Evolutionary conservation across 2,888 invertebrate genomes (phyloP), one percentile per base, ranked within the genome.

Genomic region (Melanophora roralis): DNA sequence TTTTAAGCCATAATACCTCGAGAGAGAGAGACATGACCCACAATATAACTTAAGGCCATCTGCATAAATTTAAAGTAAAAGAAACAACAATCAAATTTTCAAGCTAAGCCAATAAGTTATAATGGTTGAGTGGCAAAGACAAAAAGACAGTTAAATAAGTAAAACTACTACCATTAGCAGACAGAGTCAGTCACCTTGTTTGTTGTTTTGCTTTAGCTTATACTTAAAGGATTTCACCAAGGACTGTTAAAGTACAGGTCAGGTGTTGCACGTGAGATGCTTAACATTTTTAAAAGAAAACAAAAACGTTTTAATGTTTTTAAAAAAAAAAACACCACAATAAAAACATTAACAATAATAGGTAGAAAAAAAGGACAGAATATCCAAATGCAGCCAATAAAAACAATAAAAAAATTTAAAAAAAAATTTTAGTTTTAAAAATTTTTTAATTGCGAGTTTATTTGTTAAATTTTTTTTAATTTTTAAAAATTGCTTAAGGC

Each of bases 241-340:
- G 84, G 84, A 85, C 83, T 86, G 84, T 83, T 84, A 83, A 83
- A 51, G n/a, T 32, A 85, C n/a, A 86, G 86, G 86, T 85, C 86
- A 86, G 87, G 85, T 87, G 84, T 84, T 86, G 83, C 83, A 88
- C 87, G 87, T 88, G 87, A 85, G 85, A 83, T 86, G 75, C 76
- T 83, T 83, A 76, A 78, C 71, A 74, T 81, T 69, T 72, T 82
- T 64, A 53, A 60, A 45, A 16, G 8, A 45, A 45, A 19, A 19
- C 45, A 45, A 16, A n/a, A 45, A 19, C 45, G 11, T 38, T 71
- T 55, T 60, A 68, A 72, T 76, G 55, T 49, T 40, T 73, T 6
- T 5, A 3, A 27, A 14, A 47, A 60, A 59, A 7, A 62, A 47
- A 21, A 9, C n/a, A 40, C 40, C 11, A 12, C 40, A 64, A 23